Conservation (phyloP, 2,113 vertebrate genomes). For the Microtus richardsoni region DNA sequence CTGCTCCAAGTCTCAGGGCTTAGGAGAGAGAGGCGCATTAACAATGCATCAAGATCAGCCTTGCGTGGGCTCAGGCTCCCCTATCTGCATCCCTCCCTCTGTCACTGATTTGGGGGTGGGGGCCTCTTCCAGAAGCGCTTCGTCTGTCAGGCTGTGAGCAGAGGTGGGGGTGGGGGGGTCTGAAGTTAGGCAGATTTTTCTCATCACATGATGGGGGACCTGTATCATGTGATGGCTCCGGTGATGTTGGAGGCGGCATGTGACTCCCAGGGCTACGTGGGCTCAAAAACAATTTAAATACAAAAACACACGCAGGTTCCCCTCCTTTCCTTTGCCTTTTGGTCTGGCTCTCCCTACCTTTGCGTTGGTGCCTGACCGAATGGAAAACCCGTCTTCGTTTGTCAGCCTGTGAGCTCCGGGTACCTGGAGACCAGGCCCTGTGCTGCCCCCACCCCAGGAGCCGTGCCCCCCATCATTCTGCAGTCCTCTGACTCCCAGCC, state of each 20-base stretch:
- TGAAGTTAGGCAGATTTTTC: conserved; percentile 69
- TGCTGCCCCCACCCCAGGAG: conserved; percentile 63
- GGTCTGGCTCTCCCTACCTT: conserved; percentile 69
- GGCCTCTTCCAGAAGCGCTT: conserved; percentile 32
- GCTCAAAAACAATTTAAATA: conserved; percentile 76
- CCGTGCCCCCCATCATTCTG: conserved; percentile 52
- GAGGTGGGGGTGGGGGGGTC: conserved; percentile 16
- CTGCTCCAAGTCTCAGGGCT: conserved; percentile 75
- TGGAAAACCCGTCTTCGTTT: conserved; percentile 36
- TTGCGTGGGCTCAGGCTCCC: conserved; percentile 32
- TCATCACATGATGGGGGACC: conserved; percentile 83
- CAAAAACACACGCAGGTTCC: conserved; percentile 79
- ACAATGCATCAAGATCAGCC: conserved; percentile 81
- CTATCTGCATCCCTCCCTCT: conserved; percentile 40
- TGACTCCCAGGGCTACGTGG: conserved; percentile 81
- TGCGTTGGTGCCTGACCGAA: conserved; percentile 62
- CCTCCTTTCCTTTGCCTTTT: conserved; percentile 75
- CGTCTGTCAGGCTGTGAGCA: conserved; percentile 28
- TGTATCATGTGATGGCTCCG: conserved; percentile 77
- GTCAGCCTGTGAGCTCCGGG: conserved; percentile 60
- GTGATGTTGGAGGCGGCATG: conserved; percentile 81
- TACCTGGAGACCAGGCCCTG: conserved; percentile 62
- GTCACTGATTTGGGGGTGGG: neutral
- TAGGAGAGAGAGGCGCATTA: conserved; percentile 60
- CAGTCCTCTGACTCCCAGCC: conserved; percentile 65